These are phyloP conservation scores for Neofelis nebulosa DNA, from an alignment of 2,113 vertebrate genomes.

Conservation along the genomic window DNA sequence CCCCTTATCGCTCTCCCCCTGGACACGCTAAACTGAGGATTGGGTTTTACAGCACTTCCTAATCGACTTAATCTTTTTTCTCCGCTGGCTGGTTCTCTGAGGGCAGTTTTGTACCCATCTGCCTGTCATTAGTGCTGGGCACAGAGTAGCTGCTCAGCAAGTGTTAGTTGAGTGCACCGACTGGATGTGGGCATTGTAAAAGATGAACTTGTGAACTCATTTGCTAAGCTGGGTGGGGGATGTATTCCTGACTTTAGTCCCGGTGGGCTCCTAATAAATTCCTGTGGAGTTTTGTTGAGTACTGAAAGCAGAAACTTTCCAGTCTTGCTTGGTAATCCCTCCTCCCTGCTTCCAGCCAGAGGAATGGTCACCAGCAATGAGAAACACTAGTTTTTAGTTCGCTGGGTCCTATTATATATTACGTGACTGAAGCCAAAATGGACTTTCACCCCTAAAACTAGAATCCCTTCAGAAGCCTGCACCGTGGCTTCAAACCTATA, in stretches of 20 bases:
- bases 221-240: background rate
- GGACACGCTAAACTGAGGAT: background rate
- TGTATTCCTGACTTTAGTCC: background rate
- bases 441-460: background rate
- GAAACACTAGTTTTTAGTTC: background rate
- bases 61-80: background rate
- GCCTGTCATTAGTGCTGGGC: background rate
- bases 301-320: background rate
- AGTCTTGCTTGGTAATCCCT: background rate
- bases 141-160: background rate
- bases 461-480: background rate
- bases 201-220: background rate
- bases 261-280: background rate
- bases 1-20: background rate
- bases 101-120: background rate
- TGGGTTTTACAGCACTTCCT: background rate
- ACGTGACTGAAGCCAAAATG: background rate
- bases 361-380: background rate
- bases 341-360: background rate
- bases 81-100: background rate
- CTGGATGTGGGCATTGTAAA: background rate
- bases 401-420: background rate
- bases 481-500: background rate
- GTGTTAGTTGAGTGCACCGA: background rate
- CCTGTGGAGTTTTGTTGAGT: background rate